Conservation (phyloP, 2,888 invertebrate species). For the Coenonympha glycerion region DNA sequence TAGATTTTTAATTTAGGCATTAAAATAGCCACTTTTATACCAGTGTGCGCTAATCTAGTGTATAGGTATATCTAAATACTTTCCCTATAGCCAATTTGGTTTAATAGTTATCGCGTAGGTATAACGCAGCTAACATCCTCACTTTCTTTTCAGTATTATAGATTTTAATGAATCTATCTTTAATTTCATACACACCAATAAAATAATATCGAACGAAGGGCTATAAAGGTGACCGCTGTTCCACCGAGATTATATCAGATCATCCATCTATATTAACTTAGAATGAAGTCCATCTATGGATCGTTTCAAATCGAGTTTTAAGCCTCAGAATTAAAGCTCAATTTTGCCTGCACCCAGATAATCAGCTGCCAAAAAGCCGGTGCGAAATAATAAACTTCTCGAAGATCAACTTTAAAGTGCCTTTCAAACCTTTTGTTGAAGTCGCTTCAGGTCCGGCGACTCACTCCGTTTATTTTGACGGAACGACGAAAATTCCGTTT, state of each 20-base stretch:
- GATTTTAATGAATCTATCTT: no score
- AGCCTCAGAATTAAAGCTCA: background rate
- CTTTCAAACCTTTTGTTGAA: conserved; percentile 11
- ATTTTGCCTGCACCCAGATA: conserved; percentile 5
- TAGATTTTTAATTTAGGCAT: no score
- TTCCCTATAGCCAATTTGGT: no score
- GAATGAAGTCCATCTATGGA: background rate
- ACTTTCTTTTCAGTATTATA: no score
- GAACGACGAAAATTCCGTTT: conserved; percentile 10
- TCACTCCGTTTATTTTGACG: conserved; percentile 13
- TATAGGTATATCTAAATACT: no score
- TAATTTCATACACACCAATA: no score
- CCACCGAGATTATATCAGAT: background rate
- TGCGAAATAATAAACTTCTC: conserved; percentile 14
- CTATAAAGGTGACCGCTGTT: background rate
- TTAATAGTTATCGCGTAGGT: no score
- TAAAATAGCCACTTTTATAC: no score
- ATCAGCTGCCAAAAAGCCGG: conserved; percentile 13
- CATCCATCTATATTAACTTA: conserved; percentile 1
- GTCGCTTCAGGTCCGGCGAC: conserved; percentile 10
- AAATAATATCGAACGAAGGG: background rate
- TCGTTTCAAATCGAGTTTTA: background rate
- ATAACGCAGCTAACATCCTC: no score
- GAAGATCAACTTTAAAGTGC: conserved; percentile 16
- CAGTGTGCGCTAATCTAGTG: no score